Conservation (phyloP, 2,113 vertebrate genomes). For the Litocranius walleri region DNA sequence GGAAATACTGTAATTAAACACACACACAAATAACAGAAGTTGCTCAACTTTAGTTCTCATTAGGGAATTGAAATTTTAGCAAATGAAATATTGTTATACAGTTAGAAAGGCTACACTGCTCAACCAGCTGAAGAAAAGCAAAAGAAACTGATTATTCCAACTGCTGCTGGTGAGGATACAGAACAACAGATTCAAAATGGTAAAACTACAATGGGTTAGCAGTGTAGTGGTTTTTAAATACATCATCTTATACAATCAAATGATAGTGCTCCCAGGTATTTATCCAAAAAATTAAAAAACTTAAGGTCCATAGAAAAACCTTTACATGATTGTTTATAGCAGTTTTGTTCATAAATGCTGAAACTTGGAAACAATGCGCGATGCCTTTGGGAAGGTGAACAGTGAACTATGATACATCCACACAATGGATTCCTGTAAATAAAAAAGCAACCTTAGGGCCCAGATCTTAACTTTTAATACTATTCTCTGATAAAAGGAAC, state of each 20-base stretch:
- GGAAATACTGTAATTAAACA: neutral
- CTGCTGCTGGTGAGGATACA: neutral
- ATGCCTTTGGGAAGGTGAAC: neutral
- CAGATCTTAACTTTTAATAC: neutral
- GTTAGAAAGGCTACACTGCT: neutral
- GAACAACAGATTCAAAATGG: neutral
- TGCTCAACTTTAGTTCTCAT: neutral
- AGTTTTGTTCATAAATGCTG: neutral
- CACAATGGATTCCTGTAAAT: neutral
- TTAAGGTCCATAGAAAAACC: neutral
- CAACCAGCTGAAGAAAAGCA: neutral
- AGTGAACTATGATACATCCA: neutral
- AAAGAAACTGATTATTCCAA: neutral
- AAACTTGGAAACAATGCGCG: neutral
- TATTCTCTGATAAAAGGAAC: neutral
- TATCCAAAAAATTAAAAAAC: neutral
- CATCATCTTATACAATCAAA: neutral
- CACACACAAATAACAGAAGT: neutral
- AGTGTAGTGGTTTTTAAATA: neutral
- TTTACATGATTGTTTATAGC: neutral
- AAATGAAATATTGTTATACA: neutral
- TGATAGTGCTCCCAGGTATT: neutral
- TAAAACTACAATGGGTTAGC: neutral
- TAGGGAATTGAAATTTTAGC: neutral
- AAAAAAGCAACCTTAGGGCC: neutral